Base-by-base conservation (phyloP, 2,797 vertebrate species). In the Cossypha polioptera region DNA sequence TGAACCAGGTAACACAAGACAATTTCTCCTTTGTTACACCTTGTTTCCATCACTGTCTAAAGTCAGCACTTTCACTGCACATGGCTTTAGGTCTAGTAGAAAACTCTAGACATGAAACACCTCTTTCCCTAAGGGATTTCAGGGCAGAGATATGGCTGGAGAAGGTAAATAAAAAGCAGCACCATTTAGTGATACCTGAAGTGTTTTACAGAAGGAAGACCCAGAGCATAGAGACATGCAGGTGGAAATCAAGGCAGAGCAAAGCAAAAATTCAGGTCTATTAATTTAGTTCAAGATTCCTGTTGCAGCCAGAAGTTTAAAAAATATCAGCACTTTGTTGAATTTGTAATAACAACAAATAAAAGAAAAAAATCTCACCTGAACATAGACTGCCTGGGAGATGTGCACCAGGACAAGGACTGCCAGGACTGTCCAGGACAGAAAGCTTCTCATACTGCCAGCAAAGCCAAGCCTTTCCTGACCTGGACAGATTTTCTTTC, bases 321-420 rank as follows among this genome's bases (percentile, higher is more conserved):
- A 24, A 17, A 50, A 10, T 10, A 66, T 8, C 54, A 68, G 21
- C 21, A 36, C 4, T 61, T 61, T 6, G 10, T 17, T 26, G 11
- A 81, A 50, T 20, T 55, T 48, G 17, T 22, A 59, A 80, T 22
- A 40, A 3, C 3, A 26, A 36, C 4, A 80, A 80, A 62, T 42
- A 5, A 53, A 82, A 89, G 33, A 42, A 21, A 48, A 59, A 76
- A 76, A 67, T 83, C 95, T 95, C 61, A 95, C 96, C 96, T 88
- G 85, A 33, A 96, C 68, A 0, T 96, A 95, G 68, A 95, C 90
- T 17, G 90, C 72, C 57, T 76, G 82, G 68, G 85, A 91, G 82
- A 33, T 6, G 14, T 94, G 82, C 57, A 80, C 43, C 78, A 90
- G 67, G 14, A 36, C 38, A 36, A 92, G 33, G 61, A 67, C 43